Evolutionary conservation across 2,888 invertebrate genomes (phyloP).

Genomic region (Zeuzera pyrina): DNA sequence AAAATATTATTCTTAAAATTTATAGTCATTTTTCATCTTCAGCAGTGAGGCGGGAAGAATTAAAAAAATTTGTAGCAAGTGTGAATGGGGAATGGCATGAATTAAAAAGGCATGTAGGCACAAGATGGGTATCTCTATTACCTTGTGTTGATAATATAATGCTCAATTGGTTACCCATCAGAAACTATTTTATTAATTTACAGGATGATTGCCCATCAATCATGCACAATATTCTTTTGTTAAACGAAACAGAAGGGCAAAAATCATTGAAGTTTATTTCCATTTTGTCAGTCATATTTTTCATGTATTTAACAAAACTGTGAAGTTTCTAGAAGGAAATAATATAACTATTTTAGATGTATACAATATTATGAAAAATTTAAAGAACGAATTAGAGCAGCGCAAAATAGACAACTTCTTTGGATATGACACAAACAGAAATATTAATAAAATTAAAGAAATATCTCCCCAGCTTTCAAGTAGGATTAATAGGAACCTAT

Average conservation of each 20-base stretch:
- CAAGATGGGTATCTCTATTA: constrained; percentile 1
- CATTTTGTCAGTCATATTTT: background rate
- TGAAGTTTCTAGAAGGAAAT: constrained; percentile 2
- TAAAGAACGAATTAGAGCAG: constrained; percentile 10
- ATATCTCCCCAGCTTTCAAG: too few relatives aligned
- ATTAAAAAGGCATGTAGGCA: background rate
- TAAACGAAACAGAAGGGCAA: constrained; percentile 4
- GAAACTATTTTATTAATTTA: constrained; percentile 16
- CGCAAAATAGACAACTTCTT: constrained; percentile 13
- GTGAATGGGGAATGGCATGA: background rate
- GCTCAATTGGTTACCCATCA: constrained; percentile 1
- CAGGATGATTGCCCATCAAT: constrained; percentile 15
- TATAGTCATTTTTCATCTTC: constrained; percentile 18
- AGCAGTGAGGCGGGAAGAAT: constrained; percentile 6
- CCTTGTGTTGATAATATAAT: background rate
- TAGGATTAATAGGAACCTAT: constrained; percentile 7
- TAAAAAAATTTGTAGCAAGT: background rate
- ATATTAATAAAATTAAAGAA: too few relatives aligned
- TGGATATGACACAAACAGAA: constrained; percentile 11
- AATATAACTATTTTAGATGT: constrained; percentile 12
- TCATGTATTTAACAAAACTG: too few relatives aligned
- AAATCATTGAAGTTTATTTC: background rate
- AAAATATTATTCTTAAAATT: constrained; percentile 17
- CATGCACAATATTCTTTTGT: constrained; percentile 14
- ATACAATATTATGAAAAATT: constrained; percentile 10